Conservation (phyloP, 1,140 invertebrate genomes). For the Drosophila sucinea region DNA sequence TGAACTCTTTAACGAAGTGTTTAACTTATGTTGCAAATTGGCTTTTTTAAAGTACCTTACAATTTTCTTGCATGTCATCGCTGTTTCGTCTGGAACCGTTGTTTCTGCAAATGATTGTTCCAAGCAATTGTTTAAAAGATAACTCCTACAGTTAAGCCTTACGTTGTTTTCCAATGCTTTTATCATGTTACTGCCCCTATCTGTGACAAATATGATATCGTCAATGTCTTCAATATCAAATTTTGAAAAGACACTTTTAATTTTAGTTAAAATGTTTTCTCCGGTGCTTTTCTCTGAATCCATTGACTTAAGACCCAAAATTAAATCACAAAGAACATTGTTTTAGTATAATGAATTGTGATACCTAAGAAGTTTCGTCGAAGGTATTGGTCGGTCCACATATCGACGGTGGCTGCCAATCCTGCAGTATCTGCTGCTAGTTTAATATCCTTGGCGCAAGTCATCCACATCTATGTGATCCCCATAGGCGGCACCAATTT, state of each 20-base stretch:
- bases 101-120: too few relatives aligned
- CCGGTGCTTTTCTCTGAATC: constrained; percentile 27
- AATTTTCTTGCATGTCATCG: too few relatives aligned
- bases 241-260: constrained; percentile 37
- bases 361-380: constrained; percentile 27
- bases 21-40: too few relatives aligned
- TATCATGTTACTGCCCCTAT: constrained; percentile 39
- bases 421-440: constrained; percentile 29
- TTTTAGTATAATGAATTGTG: constrained; percentile 27
- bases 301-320: constrained; percentile 29
- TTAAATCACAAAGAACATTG: constrained; percentile 35
- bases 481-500: constrained; percentile 34
- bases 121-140: neutral
- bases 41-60: too few relatives aligned
- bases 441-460: constrained; percentile 28
- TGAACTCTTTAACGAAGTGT: too few relatives aligned
- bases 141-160: constrained; percentile 31
- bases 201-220: constrained; percentile 36
- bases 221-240: constrained; percentile 41
- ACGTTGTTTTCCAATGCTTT: constrained; percentile 44
- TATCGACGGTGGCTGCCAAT: constrained; percentile 27
- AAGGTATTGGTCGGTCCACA: constrained; percentile 29
- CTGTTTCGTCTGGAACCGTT: too few relatives aligned
- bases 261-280: constrained; percentile 38
- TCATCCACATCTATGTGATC: constrained; percentile 31